Percentiles rank a stretch among this genome's conserved stretches.
Evolutionary conservation across 2,888 invertebrate genomes (phyloP).

Genomic region (Magallana nippona): DNA sequence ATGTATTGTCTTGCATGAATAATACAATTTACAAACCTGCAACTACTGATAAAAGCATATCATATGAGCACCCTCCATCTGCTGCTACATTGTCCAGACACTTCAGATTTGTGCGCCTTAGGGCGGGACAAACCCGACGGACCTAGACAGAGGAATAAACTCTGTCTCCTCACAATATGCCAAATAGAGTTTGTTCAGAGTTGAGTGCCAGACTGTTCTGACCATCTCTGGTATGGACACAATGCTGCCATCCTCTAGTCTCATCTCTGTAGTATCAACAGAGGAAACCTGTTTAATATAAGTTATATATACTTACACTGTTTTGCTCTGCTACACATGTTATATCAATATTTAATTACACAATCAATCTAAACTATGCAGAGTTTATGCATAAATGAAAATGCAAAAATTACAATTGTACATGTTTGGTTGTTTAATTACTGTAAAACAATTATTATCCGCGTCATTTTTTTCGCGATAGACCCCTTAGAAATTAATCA

Average conservation of each 20-base stretch:
- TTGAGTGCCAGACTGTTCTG: slow-evolving; percentile 37
- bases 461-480: too few species aligned
- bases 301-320: too few species aligned
- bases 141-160: slow-evolving; percentile 28
- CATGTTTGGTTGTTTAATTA: too few species aligned
- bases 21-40: neutral
- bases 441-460: too few species aligned
- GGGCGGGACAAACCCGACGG: slow-evolving; percentile 37
- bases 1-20: too few species aligned
- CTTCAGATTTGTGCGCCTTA: slow-evolving; percentile 26
- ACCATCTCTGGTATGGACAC: slow-evolving; percentile 41
- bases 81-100: slow-evolving; percentile 41
- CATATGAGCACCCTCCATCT: slow-evolving; percentile 25
- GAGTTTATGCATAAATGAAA: too few species aligned
- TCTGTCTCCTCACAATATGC: slow-evolving; percentile 30
- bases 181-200: slow-evolving; percentile 14
- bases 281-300: slow-evolving; percentile 36
- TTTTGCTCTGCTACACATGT: too few species aligned
- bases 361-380: too few species aligned
- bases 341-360: too few species aligned
- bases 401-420: too few species aligned
- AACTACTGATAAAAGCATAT: neutral
- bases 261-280: slow-evolving; percentile 33
- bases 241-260: slow-evolving; percentile 10
- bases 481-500: too few species aligned